Conservation (phyloP, 2,888 invertebrate genomes). For the Lithophane semibrunnea region DNA sequence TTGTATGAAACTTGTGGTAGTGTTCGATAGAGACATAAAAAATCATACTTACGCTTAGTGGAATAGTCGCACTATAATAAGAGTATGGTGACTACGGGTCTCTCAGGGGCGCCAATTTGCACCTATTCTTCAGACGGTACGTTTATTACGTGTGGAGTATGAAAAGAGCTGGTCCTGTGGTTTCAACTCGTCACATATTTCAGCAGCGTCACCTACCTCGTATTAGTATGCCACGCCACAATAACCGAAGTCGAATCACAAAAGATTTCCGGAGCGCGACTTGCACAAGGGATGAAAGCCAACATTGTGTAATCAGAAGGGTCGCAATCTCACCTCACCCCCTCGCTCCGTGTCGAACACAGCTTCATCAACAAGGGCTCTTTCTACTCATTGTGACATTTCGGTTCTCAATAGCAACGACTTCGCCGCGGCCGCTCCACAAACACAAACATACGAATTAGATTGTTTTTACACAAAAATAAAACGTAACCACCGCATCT, state of each 20-base stretch:
- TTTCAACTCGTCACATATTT: slow-evolving; percentile 82
- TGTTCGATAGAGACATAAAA: neutral
- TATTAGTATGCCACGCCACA: slow-evolving; percentile 89
- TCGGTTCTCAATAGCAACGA: slow-evolving; percentile 78
- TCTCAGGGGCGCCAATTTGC: slow-evolving; percentile 55
- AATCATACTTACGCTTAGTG: neutral
- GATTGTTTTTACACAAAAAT: slow-evolving; percentile 52
- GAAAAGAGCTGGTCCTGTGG: slow-evolving; percentile 72
- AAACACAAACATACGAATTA: slow-evolving; percentile 62
- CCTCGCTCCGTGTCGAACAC: slow-evolving; percentile 85
- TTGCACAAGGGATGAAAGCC: slow-evolving; percentile 90
- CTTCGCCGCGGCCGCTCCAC: slow-evolving; percentile 47
- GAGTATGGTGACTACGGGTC: neutral
- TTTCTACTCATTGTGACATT: slow-evolving; percentile 87
- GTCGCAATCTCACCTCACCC: slow-evolving; percentile 89
- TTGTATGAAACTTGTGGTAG: neutral
- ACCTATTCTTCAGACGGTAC: slow-evolving; percentile 56
- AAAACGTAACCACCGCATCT: slow-evolving; percentile 38
- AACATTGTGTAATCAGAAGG: slow-evolving; percentile 90
- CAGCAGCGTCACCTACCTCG: slow-evolving; percentile 82
- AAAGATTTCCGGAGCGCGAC: slow-evolving; percentile 90
- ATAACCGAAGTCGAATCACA: slow-evolving; percentile 90
- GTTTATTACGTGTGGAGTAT: slow-evolving; percentile 71
- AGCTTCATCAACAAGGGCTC: slow-evolving; percentile 89
- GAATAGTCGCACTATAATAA: slow-evolving; percentile 12